Base-by-base conservation (phyloP, 1,140 invertebrate genomes). In the Campoletis sonorensis region DNA sequence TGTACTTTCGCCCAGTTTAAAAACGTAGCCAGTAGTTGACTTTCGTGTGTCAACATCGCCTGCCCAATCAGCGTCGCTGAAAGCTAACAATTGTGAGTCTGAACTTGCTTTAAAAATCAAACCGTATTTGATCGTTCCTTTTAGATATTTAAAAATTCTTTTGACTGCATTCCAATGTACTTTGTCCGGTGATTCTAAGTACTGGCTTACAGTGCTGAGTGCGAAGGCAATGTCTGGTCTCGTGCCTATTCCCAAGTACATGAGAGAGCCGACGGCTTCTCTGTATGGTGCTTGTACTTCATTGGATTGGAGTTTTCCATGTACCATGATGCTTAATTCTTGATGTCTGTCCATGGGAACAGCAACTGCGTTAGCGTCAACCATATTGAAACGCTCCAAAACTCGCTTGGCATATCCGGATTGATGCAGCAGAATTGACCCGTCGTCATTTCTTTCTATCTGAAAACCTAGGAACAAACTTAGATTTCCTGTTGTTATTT, bases 1-100 rank as follows among this genome's bases (percentile, higher is more conserved):
- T 27, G 86, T 33, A 7, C 51, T 80, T 49, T 80, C 84, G 15
- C 73, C 80, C 13, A 85, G 73, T 0, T 84, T 81, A 40, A 89
- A 83, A 5, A 86, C 77, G 71, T 87, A 88, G 4, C 89, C 89
- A 16, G 83, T 84, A 37, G 78, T 81, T 37, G 85, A 86, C 70
- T 70, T 54, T 58, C 85, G 30, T n/a, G 70, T 86, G 72, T 4
- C 86, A 67, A 16, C 82, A 73, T 88, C 84, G 27, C 84, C 89
- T 0, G 84, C 86, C 54, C 82, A 88, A 80, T 88, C 86, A 5
- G 87, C 84, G 72, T 88, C 85, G 79, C 84, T 85, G 61, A 86
- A 90, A 2, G 23, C 87, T 8, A 79, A 13, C 8, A 87, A 4
- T 33, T n/a, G 10, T 15, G 4, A 68, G 7, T 10, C 21, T 33